These are phyloP conservation scores for Leucophenga maculata DNA, from an alignment of 2,888 invertebrate genomes.

Conservation along the genomic window DNA sequence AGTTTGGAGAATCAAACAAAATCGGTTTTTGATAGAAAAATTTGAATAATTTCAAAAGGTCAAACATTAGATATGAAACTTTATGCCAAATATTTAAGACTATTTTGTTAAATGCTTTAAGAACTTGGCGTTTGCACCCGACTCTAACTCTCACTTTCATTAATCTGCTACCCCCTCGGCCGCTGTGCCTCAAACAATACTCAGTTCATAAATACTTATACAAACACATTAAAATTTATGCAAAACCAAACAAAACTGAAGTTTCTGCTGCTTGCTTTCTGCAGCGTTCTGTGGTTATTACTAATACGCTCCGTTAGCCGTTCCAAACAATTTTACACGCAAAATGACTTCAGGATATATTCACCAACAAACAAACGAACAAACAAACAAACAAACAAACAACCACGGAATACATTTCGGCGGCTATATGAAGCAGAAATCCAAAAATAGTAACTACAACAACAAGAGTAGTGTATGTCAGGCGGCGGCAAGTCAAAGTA, in stretches of 20 bases:
- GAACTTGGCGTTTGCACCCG: too few species aligned
- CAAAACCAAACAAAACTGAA: not conserved
- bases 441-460: not conserved
- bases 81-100: too few species aligned
- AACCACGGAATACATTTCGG: not conserved
- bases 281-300: not conserved
- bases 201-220: not conserved
- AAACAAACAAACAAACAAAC: not conserved
- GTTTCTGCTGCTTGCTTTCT: not conserved
- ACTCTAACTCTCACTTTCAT: too few species aligned
- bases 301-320: constrained; percentile 14
- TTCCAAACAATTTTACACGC: constrained; percentile 1
- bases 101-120: too few species aligned
- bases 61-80: too few species aligned
- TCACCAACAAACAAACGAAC: not conserved
- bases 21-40: too few species aligned
- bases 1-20: too few species aligned
- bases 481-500: too few species aligned
- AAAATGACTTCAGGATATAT: not conserved
- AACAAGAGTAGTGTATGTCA: not conserved
- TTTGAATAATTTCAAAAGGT: too few species aligned
- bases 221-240: constrained; percentile 6
- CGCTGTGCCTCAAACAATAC: not conserved
- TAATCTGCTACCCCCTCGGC: too few species aligned
- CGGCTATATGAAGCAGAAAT: constrained; percentile 13